Base-by-base conservation (phyloP, 23 tunicate species). In the Trididemnum clinides region DNA sequence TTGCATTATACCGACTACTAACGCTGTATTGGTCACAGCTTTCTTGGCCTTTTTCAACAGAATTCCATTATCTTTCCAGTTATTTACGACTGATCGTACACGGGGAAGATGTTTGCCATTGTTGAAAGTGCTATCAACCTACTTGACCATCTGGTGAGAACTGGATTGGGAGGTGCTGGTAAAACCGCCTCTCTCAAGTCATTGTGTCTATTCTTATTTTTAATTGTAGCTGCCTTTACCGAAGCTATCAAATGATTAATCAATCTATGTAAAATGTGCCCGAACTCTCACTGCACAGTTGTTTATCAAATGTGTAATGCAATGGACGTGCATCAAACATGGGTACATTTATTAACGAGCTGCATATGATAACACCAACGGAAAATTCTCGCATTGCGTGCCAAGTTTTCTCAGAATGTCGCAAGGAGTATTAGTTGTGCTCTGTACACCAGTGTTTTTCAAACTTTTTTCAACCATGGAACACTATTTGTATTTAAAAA, bases 201-300 rank as follows among this genome's bases (percentile, higher is more conserved):
- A n/a, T 63, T 63, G 28, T 21, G 28, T 25, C 71, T 18, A 25
- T 63, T 22, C 28, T n/a, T 63, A 25, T 63, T 63, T 63, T 63
- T 63, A 63, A 12, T 25, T 12, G 22, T 63, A 10, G 71, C 23
- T 25, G 71, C 23, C 23, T 63, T 63, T 63, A 63, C 71, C 28
- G 71, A n/a, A n/a, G 71, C 71, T 63, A n/a, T 25, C 28, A 63
- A 21, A n/a, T n/a, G n/a, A n/a, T n/a, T 21, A 21, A 25, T 63
- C 71, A n/a, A 63, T 25, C 28, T 63, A 5, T 63, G 12, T 63
- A 25, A 63, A 63, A 25, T 63, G 28, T n/a, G 71, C 71, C 6
- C 71, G 71, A 21, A 63, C 71, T 63, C 71, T 18, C 71, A 63
- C n/a, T 63, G 71, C 71, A 25, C 23, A 63, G 23, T 63, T 63